Conservation (phyloP, 2,888 invertebrate species). For the Actias luna region DNA sequence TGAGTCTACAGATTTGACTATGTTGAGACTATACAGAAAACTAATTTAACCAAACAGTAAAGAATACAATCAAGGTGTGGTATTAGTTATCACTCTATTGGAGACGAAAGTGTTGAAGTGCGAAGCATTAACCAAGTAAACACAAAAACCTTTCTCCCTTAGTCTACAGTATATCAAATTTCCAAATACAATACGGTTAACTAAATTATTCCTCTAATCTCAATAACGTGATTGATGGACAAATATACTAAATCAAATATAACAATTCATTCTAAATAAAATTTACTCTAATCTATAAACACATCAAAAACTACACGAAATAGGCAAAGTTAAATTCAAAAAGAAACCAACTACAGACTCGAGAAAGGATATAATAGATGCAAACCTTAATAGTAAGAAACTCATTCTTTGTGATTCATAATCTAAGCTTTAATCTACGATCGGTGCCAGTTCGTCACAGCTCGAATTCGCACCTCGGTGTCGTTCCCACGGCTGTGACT, state of each 20-base stretch:
- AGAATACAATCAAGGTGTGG: neutral
- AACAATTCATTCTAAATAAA: neutral
- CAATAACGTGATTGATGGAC: neutral
- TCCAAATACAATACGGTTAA: neutral
- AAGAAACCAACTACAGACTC: too few species aligned
- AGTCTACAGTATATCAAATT: too few species aligned
- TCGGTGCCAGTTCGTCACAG: conserved; percentile 50
- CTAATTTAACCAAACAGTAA: too few species aligned
- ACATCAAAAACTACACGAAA: neutral
- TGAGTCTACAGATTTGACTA: neutral
- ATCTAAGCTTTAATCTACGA: conserved; percentile 44
- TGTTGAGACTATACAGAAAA: neutral
- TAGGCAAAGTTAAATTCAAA: conserved; percentile 27
- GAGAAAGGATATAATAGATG: conserved; percentile 48
- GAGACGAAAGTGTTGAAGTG: neutral
- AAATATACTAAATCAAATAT: neutral
- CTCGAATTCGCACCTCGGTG: conserved; percentile 53
- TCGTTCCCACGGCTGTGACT: conserved; percentile 52
- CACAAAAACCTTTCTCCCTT: neutral
- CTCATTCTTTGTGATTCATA: conserved; percentile 6
- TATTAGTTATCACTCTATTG: neutral
- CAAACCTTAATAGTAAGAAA: conserved; percentile 29
- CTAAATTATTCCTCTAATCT: neutral
- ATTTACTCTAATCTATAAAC: neutral
- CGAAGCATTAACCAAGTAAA: neutral